These are phyloP conservation scores for Vidua chalybeata DNA, from an alignment of 2,113 vertebrate species.

Conservation along the genomic window DNA sequence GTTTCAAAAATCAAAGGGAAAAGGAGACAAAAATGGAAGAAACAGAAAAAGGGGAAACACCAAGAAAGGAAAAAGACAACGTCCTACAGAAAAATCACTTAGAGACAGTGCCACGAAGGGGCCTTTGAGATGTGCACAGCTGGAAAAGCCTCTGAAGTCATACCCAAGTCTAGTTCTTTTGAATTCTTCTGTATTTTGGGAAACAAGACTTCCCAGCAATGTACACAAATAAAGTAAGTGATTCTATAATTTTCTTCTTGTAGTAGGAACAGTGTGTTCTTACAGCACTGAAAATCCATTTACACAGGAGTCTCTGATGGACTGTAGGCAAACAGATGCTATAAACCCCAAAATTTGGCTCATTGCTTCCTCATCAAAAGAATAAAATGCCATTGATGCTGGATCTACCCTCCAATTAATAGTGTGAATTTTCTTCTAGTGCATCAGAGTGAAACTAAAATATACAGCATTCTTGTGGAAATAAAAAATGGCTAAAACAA, in stretches of 20 bases:
- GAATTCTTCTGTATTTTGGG: not conserved
- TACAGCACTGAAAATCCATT: not conserved
- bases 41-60: not conserved
- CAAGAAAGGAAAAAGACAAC: not conserved
- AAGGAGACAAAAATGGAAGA: not conserved
- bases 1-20: not conserved
- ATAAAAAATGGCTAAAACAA: not conserved
- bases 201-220: not conserved
- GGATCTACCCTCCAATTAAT: not conserved
- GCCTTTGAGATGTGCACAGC: not conserved
- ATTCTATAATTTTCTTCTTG: not conserved
- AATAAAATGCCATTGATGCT: not conserved
- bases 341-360: not conserved
- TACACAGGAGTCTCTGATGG: not conserved
- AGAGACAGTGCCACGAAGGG: not conserved
- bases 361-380: not conserved
- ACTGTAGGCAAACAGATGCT: not conserved
- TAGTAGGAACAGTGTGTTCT: not conserved
- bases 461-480: not conserved
- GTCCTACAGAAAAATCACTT: not conserved
- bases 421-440: rapidly evolving
- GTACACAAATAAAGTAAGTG: not conserved
- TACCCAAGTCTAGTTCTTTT: not conserved
- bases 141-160: not conserved
- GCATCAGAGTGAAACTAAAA: not conserved